Percentiles rank a stretch among this genome's conserved stretches.
These are phyloP conservation scores for Heteromyza rotundicornis DNA, from an alignment of 2,888 invertebrate species.

Conservation along the genomic window DNA sequence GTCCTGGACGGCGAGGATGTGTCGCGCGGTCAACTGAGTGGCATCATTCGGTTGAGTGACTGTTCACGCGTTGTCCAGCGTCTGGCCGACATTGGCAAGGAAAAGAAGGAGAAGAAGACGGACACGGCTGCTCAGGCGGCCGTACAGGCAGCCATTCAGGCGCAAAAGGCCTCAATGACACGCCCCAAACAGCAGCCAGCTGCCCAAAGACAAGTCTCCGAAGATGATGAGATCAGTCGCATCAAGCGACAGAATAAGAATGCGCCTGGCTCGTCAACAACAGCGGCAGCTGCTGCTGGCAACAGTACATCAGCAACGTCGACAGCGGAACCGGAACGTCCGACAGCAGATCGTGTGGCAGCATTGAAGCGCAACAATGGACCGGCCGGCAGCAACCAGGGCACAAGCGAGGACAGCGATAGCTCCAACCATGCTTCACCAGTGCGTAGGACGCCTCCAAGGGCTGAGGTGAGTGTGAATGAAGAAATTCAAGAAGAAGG, in stretches of 20 bases:
- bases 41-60: constrained; percentile 85
- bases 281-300: constrained; percentile 65
- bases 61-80: constrained; percentile 89
- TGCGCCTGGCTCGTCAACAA: constrained; percentile 64
- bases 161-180: constrained; percentile 65
- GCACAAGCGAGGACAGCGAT: constrained; percentile 67
- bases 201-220: constrained; percentile 81
- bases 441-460: constrained; percentile 73
- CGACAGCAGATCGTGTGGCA: constrained; percentile 64
- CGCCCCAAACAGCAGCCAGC: constrained; percentile 65
- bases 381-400: constrained; percentile 38
- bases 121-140: constrained; percentile 68
- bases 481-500: constrained; percentile 50
- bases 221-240: constrained; percentile 87
- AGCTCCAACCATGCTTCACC: constrained; percentile 66
- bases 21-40: constrained; percentile 83
- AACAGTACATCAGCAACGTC: constrained; percentile 64
- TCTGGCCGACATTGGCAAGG: constrained; percentile 79
- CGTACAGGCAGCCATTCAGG: constrained; percentile 63
- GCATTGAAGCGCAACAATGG: constrained; percentile 61
- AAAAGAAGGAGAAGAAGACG: constrained; percentile 80
- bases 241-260: constrained; percentile 87
- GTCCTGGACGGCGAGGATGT: constrained; percentile 90
- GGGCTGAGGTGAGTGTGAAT: constrained; percentile 76
- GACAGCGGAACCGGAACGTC: constrained; percentile 66